A percentile compares a stretch with the other conserved stretches of the same genome.
Evolutionary conservation across 2,888 invertebrate genomes (phyloP).

Genomic region (Drosophila macrospina): DNA sequence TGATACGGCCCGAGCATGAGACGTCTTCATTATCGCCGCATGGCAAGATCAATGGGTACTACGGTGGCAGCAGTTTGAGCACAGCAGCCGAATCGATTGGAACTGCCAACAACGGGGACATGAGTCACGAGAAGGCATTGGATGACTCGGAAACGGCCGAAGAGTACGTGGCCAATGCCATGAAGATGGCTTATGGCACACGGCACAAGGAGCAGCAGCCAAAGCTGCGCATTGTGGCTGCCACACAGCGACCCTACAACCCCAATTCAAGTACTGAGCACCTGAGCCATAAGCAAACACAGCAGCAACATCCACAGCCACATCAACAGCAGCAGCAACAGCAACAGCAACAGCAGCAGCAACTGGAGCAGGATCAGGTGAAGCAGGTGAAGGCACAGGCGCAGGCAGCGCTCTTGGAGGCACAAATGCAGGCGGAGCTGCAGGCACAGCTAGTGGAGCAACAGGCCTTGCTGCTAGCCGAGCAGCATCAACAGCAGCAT

Average conservation of each 20-base stretch:
- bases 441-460: conserved; percentile 60
- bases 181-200: conserved; percentile 81
- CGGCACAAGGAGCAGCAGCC: conserved; percentile 65
- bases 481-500: conserved; percentile 55
- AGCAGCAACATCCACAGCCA: conserved; percentile 1
- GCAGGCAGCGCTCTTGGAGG: conserved; percentile 58
- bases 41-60: conserved; percentile 48
- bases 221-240: conserved; percentile 21
- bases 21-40: conserved; percentile 48
- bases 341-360: conserved; percentile 17
- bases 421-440: conserved; percentile 63
- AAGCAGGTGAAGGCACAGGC: conserved; percentile 57
- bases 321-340: conserved; percentile 36
- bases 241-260: conserved; percentile 43
- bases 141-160: conserved; percentile 84
- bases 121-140: conserved; percentile 51
- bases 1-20: conserved; percentile 80
- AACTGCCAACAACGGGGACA: conserved; percentile 15
- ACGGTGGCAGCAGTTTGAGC: conserved; percentile 42
- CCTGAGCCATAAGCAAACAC: not conserved
- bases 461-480: conserved; percentile 50
- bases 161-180: conserved; percentile 84
- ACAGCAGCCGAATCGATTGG: conserved; percentile 44
- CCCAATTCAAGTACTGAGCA: conserved; percentile 19
- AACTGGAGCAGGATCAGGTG: conserved; percentile 35